These are phyloP conservation scores for Idaea biselata DNA, from an alignment of 2,888 invertebrate genomes.

Conservation along the genomic window DNA sequence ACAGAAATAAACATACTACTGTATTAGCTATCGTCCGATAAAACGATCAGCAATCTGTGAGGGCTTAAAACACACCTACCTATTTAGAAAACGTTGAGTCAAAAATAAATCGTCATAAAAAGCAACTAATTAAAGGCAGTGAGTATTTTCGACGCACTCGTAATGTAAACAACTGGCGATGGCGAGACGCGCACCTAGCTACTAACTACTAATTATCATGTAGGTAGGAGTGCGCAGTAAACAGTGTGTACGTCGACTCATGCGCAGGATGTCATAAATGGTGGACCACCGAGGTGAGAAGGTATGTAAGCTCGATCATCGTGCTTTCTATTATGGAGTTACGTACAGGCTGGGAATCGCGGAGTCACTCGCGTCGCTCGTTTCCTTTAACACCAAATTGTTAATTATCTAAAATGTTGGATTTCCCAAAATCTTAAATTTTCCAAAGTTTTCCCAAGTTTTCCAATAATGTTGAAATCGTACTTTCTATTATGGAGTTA, in stretches of 20 bases:
- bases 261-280: constrained; percentile 44
- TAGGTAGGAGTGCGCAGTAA: constrained; percentile 30
- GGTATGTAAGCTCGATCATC: not conserved
- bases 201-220: not conserved
- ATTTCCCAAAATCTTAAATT: too few species aligned
- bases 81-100: not conserved
- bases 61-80: not conserved
- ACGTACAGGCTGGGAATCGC: constrained; percentile 5
- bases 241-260: constrained; percentile 45
- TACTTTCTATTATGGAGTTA: constrained; percentile 18
- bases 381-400: too few species aligned
- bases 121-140: constrained; percentile 2
- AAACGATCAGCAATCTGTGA: not conserved
- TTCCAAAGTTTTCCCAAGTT: too few species aligned
- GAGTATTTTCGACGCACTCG: not conserved
- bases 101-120: constrained; percentile 1
- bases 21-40: not conserved
- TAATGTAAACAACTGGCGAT: not conserved
- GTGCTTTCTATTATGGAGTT: constrained; percentile 18
- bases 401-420: too few species aligned
- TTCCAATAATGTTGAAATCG: too few species aligned
- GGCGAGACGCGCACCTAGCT: not conserved
- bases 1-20: too few species aligned
- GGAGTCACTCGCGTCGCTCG: too few species aligned
- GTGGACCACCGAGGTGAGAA: constrained; percentile 27